Percentiles rank a stretch among this genome's conserved stretches.
Conservation (phyloP, 1,140 invertebrate species). For the Ptiloglossa arizonensis region DNA sequence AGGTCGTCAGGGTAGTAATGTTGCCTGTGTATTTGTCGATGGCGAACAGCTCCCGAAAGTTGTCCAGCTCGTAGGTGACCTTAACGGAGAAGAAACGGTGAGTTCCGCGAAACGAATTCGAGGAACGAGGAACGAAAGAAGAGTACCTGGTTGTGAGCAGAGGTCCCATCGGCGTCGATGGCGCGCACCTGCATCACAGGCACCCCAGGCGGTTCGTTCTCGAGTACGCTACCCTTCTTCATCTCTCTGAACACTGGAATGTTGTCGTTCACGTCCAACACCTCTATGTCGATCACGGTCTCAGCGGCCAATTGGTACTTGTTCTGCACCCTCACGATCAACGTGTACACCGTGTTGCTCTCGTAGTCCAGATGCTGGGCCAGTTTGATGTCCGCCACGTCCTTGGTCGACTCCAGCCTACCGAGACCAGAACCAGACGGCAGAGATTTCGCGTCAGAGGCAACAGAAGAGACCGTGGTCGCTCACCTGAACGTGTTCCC, state of each 20-base stretch:
- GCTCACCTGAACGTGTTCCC: constrained; percentile 86
- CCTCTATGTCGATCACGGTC: constrained; percentile 88
- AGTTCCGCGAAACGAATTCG: too few relatives aligned
- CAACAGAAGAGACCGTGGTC: not conserved
- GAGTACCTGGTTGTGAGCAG: constrained; percentile 87
- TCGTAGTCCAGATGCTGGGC: constrained; percentile 91
- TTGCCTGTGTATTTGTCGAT: constrained; percentile 92
- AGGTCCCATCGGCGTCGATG: constrained; percentile 92
- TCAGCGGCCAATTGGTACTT: constrained; percentile 90
- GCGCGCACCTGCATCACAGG: constrained; percentile 93
- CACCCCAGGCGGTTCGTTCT: constrained; percentile 91
- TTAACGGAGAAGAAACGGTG: constrained; percentile 45
- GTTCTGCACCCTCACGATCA: constrained; percentile 92
- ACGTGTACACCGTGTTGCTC: constrained; percentile 89
- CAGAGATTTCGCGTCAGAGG: not conserved
- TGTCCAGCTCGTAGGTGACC: constrained; percentile 88
- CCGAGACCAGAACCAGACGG: not conserved
- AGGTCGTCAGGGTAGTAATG: constrained; percentile 89
- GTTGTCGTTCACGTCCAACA: constrained; percentile 94
- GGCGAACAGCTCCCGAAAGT: constrained; percentile 87
- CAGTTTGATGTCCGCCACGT: constrained; percentile 88
- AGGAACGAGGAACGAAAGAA: too few relatives aligned
- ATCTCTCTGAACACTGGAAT: constrained; percentile 92
- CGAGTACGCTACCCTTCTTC: constrained; percentile 89
- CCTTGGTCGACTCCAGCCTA: constrained; percentile 85